Evolutionary conservation across 2,888 invertebrate genomes (phyloP).

Genomic region (Tetranychus truncatus): DNA sequence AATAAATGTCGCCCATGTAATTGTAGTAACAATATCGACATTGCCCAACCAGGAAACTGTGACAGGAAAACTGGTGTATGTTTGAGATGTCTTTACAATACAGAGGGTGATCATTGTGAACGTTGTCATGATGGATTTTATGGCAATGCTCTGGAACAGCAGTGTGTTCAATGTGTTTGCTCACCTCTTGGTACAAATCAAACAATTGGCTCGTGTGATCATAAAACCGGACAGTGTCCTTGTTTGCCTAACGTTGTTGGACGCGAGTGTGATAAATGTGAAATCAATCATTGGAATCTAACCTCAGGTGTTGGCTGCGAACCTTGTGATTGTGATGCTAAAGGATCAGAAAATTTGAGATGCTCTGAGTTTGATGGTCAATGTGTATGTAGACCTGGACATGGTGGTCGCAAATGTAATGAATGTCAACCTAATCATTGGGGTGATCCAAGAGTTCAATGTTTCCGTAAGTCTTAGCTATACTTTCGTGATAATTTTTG

Average conservation of each 20-base stretch:
- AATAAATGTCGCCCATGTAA: slow-evolving; percentile 57
- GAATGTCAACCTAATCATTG: slow-evolving; percentile 84
- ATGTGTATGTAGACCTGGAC: slow-evolving; percentile 69
- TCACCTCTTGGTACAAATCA: slow-evolving; percentile 55
- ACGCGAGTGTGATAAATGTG: slow-evolving; percentile 66
- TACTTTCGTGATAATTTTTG: not conserved
- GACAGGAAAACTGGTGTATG: slow-evolving; percentile 77
- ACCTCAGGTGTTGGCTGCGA: slow-evolving; percentile 85
- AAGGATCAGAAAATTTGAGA: slow-evolving; percentile 59
- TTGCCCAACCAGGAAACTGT: slow-evolving; percentile 68
- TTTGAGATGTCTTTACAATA: slow-evolving; percentile 72
- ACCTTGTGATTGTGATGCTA: slow-evolving; percentile 71
- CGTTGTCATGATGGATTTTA: slow-evolving; percentile 67
- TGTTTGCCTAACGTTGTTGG: slow-evolving; percentile 86
- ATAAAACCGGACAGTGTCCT: slow-evolving; percentile 71
- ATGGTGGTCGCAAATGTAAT: slow-evolving; percentile 85
- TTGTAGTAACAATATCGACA: slow-evolving; percentile 80
- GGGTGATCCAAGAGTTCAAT: slow-evolving; percentile 78
- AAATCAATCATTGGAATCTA: slow-evolving; percentile 82
- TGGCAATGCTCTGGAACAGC: slow-evolving; percentile 59
- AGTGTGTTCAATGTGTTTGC: slow-evolving; percentile 66
- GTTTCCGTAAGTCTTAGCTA: slow-evolving; percentile 42
- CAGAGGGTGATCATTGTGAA: slow-evolving; percentile 81
- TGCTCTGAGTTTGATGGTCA: slow-evolving; percentile 81
- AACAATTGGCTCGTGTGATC: slow-evolving; percentile 45